These are phyloP conservation scores for Brenthis daphne DNA, from an alignment of 2,888 invertebrate species.

Conservation along the genomic window DNA sequence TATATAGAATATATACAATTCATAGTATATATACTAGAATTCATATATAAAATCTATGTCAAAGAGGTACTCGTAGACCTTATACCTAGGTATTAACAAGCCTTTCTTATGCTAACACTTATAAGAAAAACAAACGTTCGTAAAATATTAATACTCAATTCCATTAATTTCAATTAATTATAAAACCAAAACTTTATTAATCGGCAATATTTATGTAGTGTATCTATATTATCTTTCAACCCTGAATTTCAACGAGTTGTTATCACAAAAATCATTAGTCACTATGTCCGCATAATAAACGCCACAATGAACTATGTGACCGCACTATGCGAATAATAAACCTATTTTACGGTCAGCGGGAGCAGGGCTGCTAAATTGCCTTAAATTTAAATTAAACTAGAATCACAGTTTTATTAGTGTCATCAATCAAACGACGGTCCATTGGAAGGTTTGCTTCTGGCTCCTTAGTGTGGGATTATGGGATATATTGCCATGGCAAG, in stretches of 20 bases:
- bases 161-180: too few species aligned
- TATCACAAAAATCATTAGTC: slow-evolving; percentile 38
- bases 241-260: slow-evolving; percentile 15
- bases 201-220: too few species aligned
- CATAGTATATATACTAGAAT: too few species aligned
- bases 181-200: too few species aligned
- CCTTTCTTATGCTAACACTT: too few species aligned
- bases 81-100: too few species aligned
- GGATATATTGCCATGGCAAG: slow-evolving; percentile 51
- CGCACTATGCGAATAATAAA: slow-evolving; percentile 65
- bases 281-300: slow-evolving; percentile 45
- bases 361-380: slow-evolving; percentile 73
- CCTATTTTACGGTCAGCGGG: slow-evolving; percentile 74
- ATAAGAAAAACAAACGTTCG: too few species aligned
- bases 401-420: slow-evolving; percentile 80
- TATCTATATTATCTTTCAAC: neutral
- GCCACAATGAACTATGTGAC: slow-evolving; percentile 60
- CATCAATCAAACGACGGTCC: slow-evolving; percentile 79
- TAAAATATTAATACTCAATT: too few species aligned
- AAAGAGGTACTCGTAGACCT: too few species aligned
- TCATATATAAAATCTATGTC: too few species aligned
- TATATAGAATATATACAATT: too few species aligned
- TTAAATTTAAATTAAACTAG: slow-evolving; percentile 82
- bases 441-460: slow-evolving; percentile 55
- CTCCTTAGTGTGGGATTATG: slow-evolving; percentile 52